These are phyloP conservation scores for Decapterus maruadsi DNA, from an alignment of 2,797 vertebrate species.

Conservation along the genomic window DNA sequence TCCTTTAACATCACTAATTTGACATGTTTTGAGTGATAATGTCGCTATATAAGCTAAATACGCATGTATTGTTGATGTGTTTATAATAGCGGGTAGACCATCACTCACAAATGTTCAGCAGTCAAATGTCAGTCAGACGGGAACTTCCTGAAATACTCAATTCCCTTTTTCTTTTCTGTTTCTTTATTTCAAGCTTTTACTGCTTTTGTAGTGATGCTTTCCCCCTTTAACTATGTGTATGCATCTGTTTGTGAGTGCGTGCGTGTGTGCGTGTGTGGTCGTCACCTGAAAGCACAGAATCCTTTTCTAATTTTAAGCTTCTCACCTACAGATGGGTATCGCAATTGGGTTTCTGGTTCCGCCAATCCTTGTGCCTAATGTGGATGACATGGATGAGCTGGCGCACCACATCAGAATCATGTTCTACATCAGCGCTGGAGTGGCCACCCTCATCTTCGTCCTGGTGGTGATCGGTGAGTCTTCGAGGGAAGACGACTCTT, in stretches of 20 bases:
- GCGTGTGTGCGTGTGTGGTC: neutral
- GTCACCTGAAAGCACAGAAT: neutral
- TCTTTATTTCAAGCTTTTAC: conserved; percentile 13
- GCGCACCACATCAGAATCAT: conserved; percentile 92
- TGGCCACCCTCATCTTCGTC: conserved; percentile 91
- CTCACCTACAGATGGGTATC: conserved; percentile 89
- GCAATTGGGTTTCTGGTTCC: conserved; percentile 95
- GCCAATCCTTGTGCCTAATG: conserved; percentile 93
- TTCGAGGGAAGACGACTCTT: neutral
- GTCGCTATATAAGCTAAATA: neutral
- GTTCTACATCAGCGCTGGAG: conserved; percentile 94
- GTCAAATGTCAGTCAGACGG: neutral
- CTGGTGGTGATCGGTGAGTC: conserved; percentile 93
- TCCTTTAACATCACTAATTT: neutral
- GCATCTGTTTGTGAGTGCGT: neutral
- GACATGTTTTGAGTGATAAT: neutral
- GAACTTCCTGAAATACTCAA: neutral
- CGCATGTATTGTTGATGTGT: conserved; percentile 2
- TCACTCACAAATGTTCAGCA: conserved; percentile 20
- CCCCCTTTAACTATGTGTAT: neutral
- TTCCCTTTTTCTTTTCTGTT: neutral
- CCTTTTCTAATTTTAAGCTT: conserved; percentile 9
- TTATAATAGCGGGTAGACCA: neutral
- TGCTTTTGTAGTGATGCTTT: neutral
- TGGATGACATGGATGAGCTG: conserved; percentile 87